Evolutionary conservation across 2,888 invertebrate genomes (phyloP), one percentile per base, ranked within the genome.

Genomic region (Dryocosmus kuriphilus): DNA sequence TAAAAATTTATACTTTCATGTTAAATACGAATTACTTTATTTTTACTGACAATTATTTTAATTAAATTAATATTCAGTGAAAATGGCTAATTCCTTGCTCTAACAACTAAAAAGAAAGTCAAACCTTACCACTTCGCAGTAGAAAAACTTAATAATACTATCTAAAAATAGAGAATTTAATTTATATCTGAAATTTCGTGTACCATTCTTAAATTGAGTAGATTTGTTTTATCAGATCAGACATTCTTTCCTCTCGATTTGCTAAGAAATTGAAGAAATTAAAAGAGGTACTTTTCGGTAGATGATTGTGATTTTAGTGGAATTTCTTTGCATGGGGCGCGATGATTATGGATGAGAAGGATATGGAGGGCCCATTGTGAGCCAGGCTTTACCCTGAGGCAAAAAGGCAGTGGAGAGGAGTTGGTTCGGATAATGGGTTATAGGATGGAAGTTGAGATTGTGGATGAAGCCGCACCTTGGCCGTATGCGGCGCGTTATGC

Each of bases 391-490:
- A 87, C 81, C 82, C 81, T 80, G 82, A 81, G 82, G 83, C 81
- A 71, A 82, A 80, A 84, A 82, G 78, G 84, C 79, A 77, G 80
- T 55, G 79, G 78, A 82, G 84, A 83, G 75, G 84, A 83, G 86
- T 85, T 85, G 76, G 83, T 83, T 85, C 85, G 87, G 85, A 86
- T 86, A 87, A 88, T 88, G 85, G 86, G 85, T 85, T 85, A 86
- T 85, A 85, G 88, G 88, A 87, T 85, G 86, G 86, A 86, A 88
- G 84, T 85, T 86, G 86, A 85, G 88, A 90, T 88, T 87, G 86
- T 85, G 86, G 87, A 87, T 86, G 85, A 86, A 88, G 88, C 89
- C 89, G 89, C 90, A 88, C 89, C 89, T 89, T 89, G 85, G 84
- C 84, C 84, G 86, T 83, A 84, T 85, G 86, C 87, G 84, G 82